These are phyloP conservation scores for Melinopterus prodromus DNA, from an alignment of 2,888 invertebrate species.

Conservation along the genomic window DNA sequence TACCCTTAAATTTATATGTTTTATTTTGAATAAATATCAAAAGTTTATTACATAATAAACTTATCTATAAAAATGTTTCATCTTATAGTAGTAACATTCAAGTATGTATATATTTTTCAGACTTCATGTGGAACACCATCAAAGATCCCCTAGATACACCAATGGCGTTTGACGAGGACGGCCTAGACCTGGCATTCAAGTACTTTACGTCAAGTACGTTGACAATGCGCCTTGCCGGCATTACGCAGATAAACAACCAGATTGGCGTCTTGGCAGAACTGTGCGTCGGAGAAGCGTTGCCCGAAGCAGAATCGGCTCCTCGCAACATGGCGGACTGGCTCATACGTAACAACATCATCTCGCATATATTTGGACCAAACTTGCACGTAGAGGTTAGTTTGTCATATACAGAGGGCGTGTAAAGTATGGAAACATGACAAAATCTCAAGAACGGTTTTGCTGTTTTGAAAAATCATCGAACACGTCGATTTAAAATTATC, in stretches of 20 bases:
- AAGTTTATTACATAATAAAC: too few relatives aligned
- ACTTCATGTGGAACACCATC: slow-evolving; percentile 95
- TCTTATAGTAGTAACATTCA: too few relatives aligned
- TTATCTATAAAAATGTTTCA: too few relatives aligned
- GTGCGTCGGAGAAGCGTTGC: slow-evolving; percentile 86
- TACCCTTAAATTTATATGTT: neutral
- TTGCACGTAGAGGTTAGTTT: slow-evolving; percentile 87
- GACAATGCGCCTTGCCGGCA: slow-evolving; percentile 92
- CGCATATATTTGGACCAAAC: slow-evolving; percentile 97
- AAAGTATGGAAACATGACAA: too few relatives aligned
- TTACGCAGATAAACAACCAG: slow-evolving; percentile 93
- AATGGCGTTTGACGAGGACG: slow-evolving; percentile 87
- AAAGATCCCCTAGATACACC: slow-evolving; percentile 91
- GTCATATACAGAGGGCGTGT: too few relatives aligned
- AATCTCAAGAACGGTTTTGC: too few relatives aligned
- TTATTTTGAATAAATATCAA: neutral
- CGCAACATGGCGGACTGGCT: slow-evolving; percentile 89
- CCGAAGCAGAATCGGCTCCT: slow-evolving; percentile 86
- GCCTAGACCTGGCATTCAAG: slow-evolving; percentile 92
- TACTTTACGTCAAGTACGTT: slow-evolving; percentile 94
- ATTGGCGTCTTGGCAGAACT: slow-evolving; percentile 92
- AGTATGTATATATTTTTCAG: slow-evolving; percentile 57
- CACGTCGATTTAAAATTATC: too few relatives aligned
- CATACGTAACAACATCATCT: slow-evolving; percentile 87
- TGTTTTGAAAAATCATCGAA: too few relatives aligned